Evolutionary conservation across 2,888 invertebrate genomes (phyloP), one percentile per base, ranked within the genome.

Genomic region (Leptura quadrifasciata): DNA sequence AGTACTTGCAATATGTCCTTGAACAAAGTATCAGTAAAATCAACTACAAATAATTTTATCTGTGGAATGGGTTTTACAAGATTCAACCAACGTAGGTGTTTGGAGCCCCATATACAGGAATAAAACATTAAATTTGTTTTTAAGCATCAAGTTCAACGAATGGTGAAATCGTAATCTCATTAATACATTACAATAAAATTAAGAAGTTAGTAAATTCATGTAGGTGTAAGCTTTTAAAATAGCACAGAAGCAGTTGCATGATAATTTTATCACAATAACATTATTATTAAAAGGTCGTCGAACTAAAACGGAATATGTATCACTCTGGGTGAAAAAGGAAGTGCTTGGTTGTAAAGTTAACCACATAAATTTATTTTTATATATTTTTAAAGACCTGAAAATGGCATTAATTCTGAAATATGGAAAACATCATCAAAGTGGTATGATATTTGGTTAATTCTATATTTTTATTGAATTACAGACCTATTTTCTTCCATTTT

Each of bases 131-230:
- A 47, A 47, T 47, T 17, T 39, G 39, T 24, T 58, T 58, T 31
- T n/a, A 27, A 27, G n/a, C 27, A 10, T n/a, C 60, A 60, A 60
- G 60, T 60, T 60, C 60, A 27, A 17, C 60, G 60, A 31, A 60
- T 27, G 60, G 12, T 27, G 60, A 60, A 60, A 24, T 21, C 18
- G 24, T 58, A 58, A 58, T 27, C 47, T 47, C 47, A 47, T 47
- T 15, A 47, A 47, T 47, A 47, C n/a, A 47, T 47, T 47, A 47
- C n/a, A n/a, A 47, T 15, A 3, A 2, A n/a, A n/a, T n/a, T 47
- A 47, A 15, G 47, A n/a, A 47, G 5, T 47, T 47, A n/a, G 47
- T 47, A 47, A 39, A 12, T 47, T 47, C n/a, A n/a, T 4, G 47
- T 47, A 47, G 47, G 47, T 47, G 47, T 47, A 47, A 47, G n/a